Evolutionary conservation across 2,797 vertebrate species (phyloP).

Genomic region (Enteromius viviparus): DNA sequence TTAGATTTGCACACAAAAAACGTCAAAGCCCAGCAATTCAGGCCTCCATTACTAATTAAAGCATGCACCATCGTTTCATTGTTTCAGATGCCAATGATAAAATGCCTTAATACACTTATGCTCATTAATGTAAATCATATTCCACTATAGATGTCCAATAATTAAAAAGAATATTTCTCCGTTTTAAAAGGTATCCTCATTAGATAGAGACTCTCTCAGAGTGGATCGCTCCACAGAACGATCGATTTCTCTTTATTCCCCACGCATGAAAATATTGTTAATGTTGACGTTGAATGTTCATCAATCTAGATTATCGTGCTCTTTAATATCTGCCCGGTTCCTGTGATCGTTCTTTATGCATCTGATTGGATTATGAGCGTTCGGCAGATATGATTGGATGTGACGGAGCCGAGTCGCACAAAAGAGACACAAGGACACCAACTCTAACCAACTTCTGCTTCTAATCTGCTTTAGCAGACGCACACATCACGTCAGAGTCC

Average conservation of each 20-base stretch:
- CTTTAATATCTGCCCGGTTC: constrained; percentile 81
- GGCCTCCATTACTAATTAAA: constrained; percentile 85
- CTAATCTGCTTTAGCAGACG: neutral
- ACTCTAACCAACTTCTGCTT: constrained; percentile 17
- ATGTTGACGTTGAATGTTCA: constrained; percentile 83
- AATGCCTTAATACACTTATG: constrained; percentile 85
- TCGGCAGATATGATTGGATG: constrained; percentile 51
- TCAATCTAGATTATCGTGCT: constrained; percentile 83
- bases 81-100: constrained; percentile 79
- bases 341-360: constrained; percentile 75
- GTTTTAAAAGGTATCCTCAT: constrained; percentile 77
- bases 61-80: constrained; percentile 80
- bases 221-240: constrained; percentile 77
- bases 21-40: constrained; percentile 80
- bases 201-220: constrained; percentile 77
- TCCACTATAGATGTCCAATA: constrained; percentile 88
- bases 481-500: neutral
- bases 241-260: constrained; percentile 77
- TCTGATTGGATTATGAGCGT: constrained; percentile 78
- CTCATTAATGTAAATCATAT: constrained; percentile 90
- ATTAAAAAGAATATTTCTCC: constrained; percentile 84
- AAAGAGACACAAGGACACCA: constrained; percentile 35
- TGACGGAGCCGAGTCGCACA: constrained; percentile 36
- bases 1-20: constrained; percentile 80
- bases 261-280: constrained; percentile 77